Base-by-base conservation (phyloP, 2,113 vertebrate species). In the Catharus fuscescens region DNA sequence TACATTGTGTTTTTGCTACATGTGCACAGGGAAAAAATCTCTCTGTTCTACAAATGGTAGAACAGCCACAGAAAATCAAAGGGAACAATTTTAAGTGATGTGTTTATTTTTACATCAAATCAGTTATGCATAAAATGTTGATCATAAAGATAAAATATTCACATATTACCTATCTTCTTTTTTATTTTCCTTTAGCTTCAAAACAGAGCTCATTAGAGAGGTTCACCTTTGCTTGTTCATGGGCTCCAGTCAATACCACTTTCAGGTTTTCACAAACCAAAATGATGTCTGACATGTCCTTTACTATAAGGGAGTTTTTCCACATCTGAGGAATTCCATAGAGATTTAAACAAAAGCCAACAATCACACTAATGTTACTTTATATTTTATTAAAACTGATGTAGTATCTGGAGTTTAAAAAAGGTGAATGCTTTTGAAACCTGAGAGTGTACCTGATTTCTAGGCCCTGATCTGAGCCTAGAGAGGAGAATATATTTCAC, bases 261-360 rank as follows among this genome's bases (percentile, higher is more conserved):
- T 88, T 5, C 44, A 76, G 72, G 52, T 64, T 92, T 83, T 62
- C 45, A 54, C 60, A 88, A 83, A 66, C 42, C 32, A 72, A 56
- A 82, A 69, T 38, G 4, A 54, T 65, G 9, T 52, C 79, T 94
- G 79, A 80, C 56, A 52, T 64, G 52, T 78, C 47, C 87, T 86
- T 94, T 86, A 45, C 38, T 65, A 9, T 29, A 73, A 54, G 36
- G 26, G 13, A 88, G 66, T 65, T 32, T 76, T 94, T 87, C 77
- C 1, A 1, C 50, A 34, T 40, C 31, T 36, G 47, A 80, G 38
- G n/a, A 15, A 86, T 80, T 88, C 74, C 64, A 66, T 0, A 70
- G 62, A 90, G 47, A 88, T 70, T 82, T 71, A 85, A 93, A 83
- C 36, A 82, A 90, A 91, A 91, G n/a, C 3, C 64, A 85, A 24